These are phyloP conservation scores for Fregetta grallaria DNA, from an alignment of 2,113 vertebrate genomes.

Conservation along the genomic window DNA sequence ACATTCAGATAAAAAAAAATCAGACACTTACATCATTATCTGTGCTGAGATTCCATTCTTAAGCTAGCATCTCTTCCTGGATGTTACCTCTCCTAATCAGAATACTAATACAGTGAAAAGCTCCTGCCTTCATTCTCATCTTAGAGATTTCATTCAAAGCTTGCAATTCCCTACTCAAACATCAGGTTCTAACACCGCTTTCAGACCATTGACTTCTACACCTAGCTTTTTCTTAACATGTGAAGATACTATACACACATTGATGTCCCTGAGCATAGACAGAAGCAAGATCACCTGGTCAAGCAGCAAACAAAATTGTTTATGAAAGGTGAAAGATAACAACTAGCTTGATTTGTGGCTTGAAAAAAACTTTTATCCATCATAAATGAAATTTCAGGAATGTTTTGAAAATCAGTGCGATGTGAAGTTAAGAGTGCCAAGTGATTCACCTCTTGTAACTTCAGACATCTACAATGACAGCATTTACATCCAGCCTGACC, in stretches of 20 bases:
- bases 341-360: neutral
- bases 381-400: neutral
- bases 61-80: neutral
- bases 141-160: neutral
- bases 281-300: neutral
- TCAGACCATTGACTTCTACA: neutral
- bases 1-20: neutral
- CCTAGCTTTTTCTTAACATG: neutral
- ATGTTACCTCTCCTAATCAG: neutral
- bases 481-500: neutral
- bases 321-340: neutral
- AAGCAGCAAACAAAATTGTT: neutral
- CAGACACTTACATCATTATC: neutral
- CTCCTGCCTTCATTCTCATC: neutral
- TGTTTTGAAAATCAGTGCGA: neutral
- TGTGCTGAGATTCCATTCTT: neutral
- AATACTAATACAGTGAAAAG: neutral
- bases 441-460: neutral
- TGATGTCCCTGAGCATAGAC: neutral
- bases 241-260: neutral
- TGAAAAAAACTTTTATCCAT: neutral
- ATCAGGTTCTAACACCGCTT: neutral
- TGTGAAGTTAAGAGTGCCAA: neutral
- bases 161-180: neutral
- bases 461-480: neutral